Percentiles rank a stretch among this genome's conserved stretches.
Conservation (phyloP, 2,113 vertebrate species). For the Calonectris borealis region DNA sequence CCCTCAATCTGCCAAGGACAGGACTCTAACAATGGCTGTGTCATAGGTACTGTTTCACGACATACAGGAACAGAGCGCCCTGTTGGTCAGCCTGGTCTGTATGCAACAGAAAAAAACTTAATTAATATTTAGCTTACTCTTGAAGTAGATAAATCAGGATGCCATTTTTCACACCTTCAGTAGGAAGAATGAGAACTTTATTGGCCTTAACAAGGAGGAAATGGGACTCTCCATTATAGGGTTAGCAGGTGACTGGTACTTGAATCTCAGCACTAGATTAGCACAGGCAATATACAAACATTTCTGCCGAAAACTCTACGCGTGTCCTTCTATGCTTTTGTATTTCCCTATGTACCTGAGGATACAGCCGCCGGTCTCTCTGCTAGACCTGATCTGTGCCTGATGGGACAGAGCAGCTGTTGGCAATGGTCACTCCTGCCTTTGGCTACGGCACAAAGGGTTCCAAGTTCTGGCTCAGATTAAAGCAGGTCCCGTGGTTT, state of each 20-base stretch:
- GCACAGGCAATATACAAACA: neutral
- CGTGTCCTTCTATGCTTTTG: accelerated
- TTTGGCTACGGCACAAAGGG: neutral
- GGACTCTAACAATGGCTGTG: neutral
- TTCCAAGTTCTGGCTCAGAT: neutral
- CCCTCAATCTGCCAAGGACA: neutral
- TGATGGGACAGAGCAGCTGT: neutral
- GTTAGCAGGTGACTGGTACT: neutral
- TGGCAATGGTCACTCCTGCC: neutral
- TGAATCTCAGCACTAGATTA: neutral
- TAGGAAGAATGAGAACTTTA: neutral
- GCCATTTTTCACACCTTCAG: neutral
- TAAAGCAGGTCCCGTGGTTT: neutral
- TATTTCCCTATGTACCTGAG: neutral
- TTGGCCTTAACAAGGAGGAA: neutral
- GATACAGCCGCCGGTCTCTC: accelerated
- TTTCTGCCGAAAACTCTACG: accelerated
- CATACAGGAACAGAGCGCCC: accelerated
- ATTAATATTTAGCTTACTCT: neutral
- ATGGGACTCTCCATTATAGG: neutral
- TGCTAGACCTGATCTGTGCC: neutral
- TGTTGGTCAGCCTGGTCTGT: neutral
- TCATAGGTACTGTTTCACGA: accelerated
- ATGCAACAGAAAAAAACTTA: accelerated
- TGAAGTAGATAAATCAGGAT: neutral